Evolutionary conservation across 1,140 invertebrate species (phyloP), one percentile per base, ranked within the genome.

Genomic region (Drosophila subpulchrella): DNA sequence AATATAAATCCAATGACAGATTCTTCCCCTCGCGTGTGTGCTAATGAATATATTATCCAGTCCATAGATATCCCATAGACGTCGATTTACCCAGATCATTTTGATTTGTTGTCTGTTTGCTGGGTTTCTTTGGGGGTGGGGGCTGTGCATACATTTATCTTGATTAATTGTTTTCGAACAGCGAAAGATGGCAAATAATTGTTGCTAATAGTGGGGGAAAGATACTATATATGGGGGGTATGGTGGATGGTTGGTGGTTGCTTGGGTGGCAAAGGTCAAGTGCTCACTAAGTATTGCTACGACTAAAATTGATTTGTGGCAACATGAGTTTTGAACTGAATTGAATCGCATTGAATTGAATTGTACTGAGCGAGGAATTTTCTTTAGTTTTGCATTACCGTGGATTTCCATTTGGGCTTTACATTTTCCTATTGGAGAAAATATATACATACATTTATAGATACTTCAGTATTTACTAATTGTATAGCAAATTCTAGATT

Each of bases 341-440:
- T 71, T 71, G 68, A 70, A 34, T 70, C 47, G 65, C 20, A 54
- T 66, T 75, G 73, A 63, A 56, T 41, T 75, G 73, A 63, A 56
- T 41, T 38, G 65, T 57, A 56, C 48, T 58, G 60, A 75, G 44
- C 57, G 56, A 55, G 58, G 24, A 11, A 12, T 59, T 63, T 60
- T 51, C 50, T 81, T 61, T 62, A 75, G 63, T 47, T 68, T 60
- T 38, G 46, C 27, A 76, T 91, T 92, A 92, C 91, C 91, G 91
- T 92, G 71, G 91, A 86, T 81, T 92, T 92, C 91, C 91, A 92
- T 85, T 89, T 92, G 71, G 91, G 68, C 41, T 92, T 92, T 65
- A 84, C 78, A 81, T 70, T 91, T 78, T 92, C 91, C 91, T 92
- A 92, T 75, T 81, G 56, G 70, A 79, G 75, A 86, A 70, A 88